Evolutionary conservation across 1,140 invertebrate genomes (phyloP), one percentile per base, ranked within the genome.

Genomic region (Euwallacea fornicatus): DNA sequence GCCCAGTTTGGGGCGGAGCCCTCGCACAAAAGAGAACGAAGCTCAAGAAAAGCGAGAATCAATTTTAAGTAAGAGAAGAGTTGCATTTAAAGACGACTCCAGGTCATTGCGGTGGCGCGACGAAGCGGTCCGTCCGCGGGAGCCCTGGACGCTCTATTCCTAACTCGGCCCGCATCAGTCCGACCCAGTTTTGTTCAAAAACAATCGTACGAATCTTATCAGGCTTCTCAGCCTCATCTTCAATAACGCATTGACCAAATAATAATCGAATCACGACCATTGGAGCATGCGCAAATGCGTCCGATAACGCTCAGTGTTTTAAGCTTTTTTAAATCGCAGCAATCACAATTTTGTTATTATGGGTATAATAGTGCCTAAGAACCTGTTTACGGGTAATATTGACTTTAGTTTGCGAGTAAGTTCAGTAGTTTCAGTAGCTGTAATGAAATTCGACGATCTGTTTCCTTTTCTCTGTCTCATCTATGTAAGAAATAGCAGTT

Each of bases 341-440:
- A 33, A 33, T 33, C 21, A 33, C 21, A 58, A 2, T 15, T 13
- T 41, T 41, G 41, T 61, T 42, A 61, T 67, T 33, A 60, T 68
- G 66, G 66, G 66, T 68, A 68, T 62, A 69, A 62, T 55, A 69
- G 67, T 69, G 67, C 67, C 67, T 69, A 69, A 69, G 62, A 69
- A 62, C 60, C 67, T 69, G 67, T 69, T 62, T 62, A 69, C 47
- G 59, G 59, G 67, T 69, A 54, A 61, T 55, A 61, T 69, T 69
- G 59, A 69, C 58, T 11, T 47, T 47, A 50, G 9, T 64, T 63
- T 64, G 8, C 50, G 11, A 9, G 62, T 64, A 47, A 11, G 11
- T 64, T 64, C 21, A 47, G 9, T 64, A 64, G 15, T 16, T 64
- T 50, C 9, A 61, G 11, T 56, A 56, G 16, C 41, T 61, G 21